phyloP scores from a whole-genome alignment of 1,140 invertebrate species.

The Drosophila lowei region DNA sequence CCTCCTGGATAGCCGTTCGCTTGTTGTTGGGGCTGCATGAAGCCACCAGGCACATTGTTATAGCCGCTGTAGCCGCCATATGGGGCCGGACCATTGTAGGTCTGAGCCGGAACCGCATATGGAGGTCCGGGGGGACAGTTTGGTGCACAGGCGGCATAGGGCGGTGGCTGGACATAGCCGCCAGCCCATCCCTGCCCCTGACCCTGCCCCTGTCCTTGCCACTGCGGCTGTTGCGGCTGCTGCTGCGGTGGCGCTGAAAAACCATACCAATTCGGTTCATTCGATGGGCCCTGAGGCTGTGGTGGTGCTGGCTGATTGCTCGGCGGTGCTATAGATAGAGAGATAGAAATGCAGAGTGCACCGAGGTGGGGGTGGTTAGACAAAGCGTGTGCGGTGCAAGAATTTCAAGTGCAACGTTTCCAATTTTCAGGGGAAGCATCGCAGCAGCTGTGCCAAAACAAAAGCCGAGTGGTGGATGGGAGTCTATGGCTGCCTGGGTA shows the following conservation, averaged over 20 bases:
- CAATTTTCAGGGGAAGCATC: constrained; percentile 27
- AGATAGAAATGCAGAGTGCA: constrained; percentile 26
- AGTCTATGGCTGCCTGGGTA: constrained; percentile 79
- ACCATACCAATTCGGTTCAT: constrained; percentile 75
- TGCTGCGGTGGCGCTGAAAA: constrained; percentile 74
- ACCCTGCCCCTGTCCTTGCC: constrained; percentile 41
- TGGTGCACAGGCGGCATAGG: constrained; percentile 56
- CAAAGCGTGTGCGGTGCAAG: constrained; percentile 35
- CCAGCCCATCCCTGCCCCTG: constrained; percentile 52
- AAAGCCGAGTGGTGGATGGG: constrained; percentile 70
- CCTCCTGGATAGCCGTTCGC: constrained; percentile 43
- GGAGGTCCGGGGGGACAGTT: constrained; percentile 38
- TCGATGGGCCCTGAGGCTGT: constrained; percentile 39
- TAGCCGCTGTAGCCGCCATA: constrained; percentile 61
- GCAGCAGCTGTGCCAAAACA: constrained; percentile 47
- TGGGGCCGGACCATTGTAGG: constrained; percentile 37
- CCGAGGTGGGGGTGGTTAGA: constrained; percentile 36
- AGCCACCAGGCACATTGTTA: constrained; percentile 61
- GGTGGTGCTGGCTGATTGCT: constrained; percentile 44
- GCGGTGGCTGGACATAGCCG: constrained; percentile 67
- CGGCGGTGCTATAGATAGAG: constrained; percentile 60
- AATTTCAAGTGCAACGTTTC: constrained; percentile 25
- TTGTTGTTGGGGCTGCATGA: constrained; percentile 60
- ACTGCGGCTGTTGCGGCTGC: constrained; percentile 58
- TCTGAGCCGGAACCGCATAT: constrained; percentile 48